Evolutionary conservation across 2,888 invertebrate genomes (phyloP), one percentile per base, ranked within the genome.

Genomic region (Synanthedon andrenaeformis): DNA sequence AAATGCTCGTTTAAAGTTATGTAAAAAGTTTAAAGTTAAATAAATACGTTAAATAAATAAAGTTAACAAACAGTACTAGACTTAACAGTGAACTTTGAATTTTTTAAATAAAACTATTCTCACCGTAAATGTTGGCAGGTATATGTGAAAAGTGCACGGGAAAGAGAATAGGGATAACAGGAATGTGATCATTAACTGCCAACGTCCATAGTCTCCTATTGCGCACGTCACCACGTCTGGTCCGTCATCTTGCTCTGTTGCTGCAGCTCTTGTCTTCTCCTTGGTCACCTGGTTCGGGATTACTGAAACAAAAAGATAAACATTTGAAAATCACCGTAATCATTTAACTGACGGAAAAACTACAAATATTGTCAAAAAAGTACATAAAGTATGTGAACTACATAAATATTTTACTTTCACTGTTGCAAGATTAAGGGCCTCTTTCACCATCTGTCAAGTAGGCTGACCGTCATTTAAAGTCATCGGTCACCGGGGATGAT

Each of bases 91-190:
- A 23, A 23, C 23, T 23, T 23, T 42, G 2, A 42, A 12, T 42
- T 1, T 42, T 42, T n/a, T 3, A n/a, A 45, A 12, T 12, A 45
- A 45, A 45, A 13, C 8, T 3, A 5, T 52, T 79, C 86, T 87
- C 62, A 90, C 90, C 72, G 92, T 92, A 76, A 94, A 94, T 0
- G 93, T 92, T 45, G 93, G 91, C 53, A 92, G 89, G 74, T 92
- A 92, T 68, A 94, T 94, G 78, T 94, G 94, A 85, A 93, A 94
- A 49, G 94, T 94, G 78, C 93, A 93, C 2, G 94, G 94, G 64
- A 94, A 90, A 67, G 94, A 94, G 82, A 93, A 92, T 51, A 94
- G 82, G 2, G 94, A 92, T 58, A 94, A 79, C 50, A 94, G 81
- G 67, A 94, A 91, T 3, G 94, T 94, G 82, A 92, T 90, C 58